These are phyloP conservation scores for Clarias magur DNA, from an alignment of 2,113 vertebrate species.

Conservation along the genomic window DNA sequence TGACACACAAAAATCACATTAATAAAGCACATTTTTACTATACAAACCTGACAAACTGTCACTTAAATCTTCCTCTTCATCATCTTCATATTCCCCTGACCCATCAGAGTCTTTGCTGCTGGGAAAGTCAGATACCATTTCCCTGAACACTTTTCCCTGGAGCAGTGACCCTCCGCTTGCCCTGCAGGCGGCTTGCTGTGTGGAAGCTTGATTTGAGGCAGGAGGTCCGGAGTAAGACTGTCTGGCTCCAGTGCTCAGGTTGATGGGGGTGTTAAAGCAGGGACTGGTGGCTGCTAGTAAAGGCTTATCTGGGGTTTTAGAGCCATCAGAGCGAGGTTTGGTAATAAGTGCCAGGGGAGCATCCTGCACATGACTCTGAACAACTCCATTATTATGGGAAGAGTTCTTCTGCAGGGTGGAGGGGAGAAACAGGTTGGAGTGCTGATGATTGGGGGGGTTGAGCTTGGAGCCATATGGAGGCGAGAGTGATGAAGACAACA, in stretches of 20 bases:
- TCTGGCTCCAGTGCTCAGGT: slow-evolving; percentile 80
- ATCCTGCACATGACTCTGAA: slow-evolving; percentile 84
- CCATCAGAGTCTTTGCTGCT: slow-evolving; percentile 92
- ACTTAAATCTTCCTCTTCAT: slow-evolving; percentile 83
- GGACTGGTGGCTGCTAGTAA: slow-evolving; percentile 69
- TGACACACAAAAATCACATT: background rate
- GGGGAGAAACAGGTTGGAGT: slow-evolving; percentile 84
- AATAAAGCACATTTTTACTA: background rate
- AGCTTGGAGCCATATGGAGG: slow-evolving; percentile 71
- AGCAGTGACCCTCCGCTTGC: slow-evolving; percentile 66
- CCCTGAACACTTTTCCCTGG: slow-evolving; percentile 78
- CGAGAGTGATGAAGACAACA: slow-evolving; percentile 60
- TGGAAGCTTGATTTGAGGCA: slow-evolving; percentile 61
- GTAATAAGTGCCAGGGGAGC: slow-evolving; percentile 89
- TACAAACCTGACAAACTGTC: slow-evolving; percentile 84
- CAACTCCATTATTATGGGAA: slow-evolving; percentile 80
- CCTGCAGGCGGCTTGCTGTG: slow-evolving; percentile 72
- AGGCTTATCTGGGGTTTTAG: slow-evolving; percentile 69
- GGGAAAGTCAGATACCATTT: slow-evolving; percentile 82
- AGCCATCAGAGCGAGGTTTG: slow-evolving; percentile 77
- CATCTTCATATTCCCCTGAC: slow-evolving; percentile 86
- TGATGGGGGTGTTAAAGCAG: slow-evolving; percentile 78
- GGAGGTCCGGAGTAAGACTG: slow-evolving; percentile 68
- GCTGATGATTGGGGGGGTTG: slow-evolving; percentile 75
- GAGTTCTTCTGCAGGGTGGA: slow-evolving; percentile 80